Conservation (phyloP, 1,140 invertebrate genomes). For the Myzus persicae region DNA sequence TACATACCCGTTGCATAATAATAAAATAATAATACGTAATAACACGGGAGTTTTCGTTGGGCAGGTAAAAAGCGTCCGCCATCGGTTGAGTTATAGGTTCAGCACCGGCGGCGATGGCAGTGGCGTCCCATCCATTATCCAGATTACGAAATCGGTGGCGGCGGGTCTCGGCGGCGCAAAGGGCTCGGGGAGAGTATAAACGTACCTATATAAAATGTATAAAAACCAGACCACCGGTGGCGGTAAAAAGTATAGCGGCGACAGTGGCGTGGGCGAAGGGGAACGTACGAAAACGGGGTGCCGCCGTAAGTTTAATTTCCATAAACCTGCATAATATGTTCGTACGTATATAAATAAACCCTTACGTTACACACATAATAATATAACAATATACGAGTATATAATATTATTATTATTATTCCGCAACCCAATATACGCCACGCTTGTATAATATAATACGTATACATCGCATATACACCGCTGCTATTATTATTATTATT, state of each 20-base stretch:
- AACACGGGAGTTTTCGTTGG: background rate
- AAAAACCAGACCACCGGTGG: background rate
- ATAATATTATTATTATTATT: constrained; percentile 22
- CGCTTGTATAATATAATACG: background rate
- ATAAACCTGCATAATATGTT: constrained; percentile 51
- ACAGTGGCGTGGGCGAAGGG: background rate
- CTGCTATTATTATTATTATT: too few species aligned
- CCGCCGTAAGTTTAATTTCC: constrained; percentile 56
- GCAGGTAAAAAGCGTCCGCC: background rate
- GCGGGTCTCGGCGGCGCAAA: background rate
- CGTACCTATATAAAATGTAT: constrained; percentile 2
- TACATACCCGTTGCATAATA: background rate
- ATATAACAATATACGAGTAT: background rate
- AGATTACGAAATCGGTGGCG: constrained; percentile 36
- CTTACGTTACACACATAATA: background rate
- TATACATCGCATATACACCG: background rate
- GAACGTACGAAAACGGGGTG: background rate
- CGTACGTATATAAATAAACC: background rate
- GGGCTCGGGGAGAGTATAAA: background rate
- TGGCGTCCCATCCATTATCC: constrained; percentile 41
- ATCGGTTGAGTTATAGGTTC: constrained; percentile 49
- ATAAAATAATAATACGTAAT: constrained; percentile 9
- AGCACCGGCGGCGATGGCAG: constrained; percentile 15
- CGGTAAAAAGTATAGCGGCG: background rate
- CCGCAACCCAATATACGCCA: background rate